Conservation (phyloP, 2,113 vertebrate species). For the Loxodonta africana region DNA sequence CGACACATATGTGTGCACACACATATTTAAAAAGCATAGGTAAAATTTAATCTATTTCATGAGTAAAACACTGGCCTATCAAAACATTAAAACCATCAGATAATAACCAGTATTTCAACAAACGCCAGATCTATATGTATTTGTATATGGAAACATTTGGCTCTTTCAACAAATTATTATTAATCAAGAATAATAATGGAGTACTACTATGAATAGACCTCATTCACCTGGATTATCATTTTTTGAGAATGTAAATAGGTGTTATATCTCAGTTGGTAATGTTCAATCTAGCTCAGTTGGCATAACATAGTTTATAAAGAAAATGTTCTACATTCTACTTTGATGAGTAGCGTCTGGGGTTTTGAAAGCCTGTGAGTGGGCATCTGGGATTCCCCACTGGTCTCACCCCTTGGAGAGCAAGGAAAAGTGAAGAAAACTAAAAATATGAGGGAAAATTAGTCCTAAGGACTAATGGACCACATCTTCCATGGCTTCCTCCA, state of each 20-base stretch:
- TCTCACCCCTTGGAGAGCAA: too few relatives aligned
- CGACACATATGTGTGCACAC: not conserved
- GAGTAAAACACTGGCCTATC: not conserved
- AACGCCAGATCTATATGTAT: not conserved
- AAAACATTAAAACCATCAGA: not conserved
- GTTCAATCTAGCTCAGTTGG: too few relatives aligned
- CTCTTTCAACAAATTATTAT: not conserved
- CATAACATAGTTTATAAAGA: too few relatives aligned
- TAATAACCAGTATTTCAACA: not conserved
- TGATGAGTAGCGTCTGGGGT: too few relatives aligned
- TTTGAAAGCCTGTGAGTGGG: too few relatives aligned
- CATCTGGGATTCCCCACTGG: too few relatives aligned
- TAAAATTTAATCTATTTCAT: slow-evolving; percentile 43
- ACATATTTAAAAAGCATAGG: not conserved
- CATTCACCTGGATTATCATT: not conserved
- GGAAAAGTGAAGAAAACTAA: too few relatives aligned
- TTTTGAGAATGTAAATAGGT: not conserved
- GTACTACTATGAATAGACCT: not conserved
- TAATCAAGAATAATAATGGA: slow-evolving; percentile 11
- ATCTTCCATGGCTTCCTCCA: too few relatives aligned
- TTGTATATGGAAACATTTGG: not conserved
- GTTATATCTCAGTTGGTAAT: not conserved
- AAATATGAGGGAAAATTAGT: too few relatives aligned
- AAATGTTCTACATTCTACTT: too few relatives aligned
- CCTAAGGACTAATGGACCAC: too few relatives aligned